Percentiles rank a stretch among this genome's conserved stretches.
These are phyloP conservation scores for Taenioides sp. DNA, from an alignment of 2,797 vertebrate genomes.

Conservation along the genomic window DNA sequence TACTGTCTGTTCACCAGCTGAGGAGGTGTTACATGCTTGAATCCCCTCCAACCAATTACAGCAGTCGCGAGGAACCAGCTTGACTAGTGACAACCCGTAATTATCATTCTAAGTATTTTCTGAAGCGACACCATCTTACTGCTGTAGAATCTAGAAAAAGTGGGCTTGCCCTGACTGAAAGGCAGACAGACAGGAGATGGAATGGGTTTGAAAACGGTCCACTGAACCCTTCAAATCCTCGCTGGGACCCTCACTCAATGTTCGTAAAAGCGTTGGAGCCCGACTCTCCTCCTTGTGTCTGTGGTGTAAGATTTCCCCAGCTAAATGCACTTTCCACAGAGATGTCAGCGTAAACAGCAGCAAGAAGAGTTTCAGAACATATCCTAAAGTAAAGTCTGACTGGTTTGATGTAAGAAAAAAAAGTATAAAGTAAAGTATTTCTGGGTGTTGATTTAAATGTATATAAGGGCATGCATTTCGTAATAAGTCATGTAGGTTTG, in stretches of 20 bases:
- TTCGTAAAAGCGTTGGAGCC: constrained; percentile 21
- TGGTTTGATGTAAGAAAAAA: neutral
- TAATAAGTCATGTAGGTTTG: no score
- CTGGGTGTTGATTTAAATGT: neutral
- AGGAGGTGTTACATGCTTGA: constrained; percentile 47
- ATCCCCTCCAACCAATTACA: constrained; percentile 69
- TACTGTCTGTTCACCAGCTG: constrained; percentile 34
- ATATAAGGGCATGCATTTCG: neutral
- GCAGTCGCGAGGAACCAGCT: constrained; percentile 56
- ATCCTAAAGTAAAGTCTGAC: neutral
- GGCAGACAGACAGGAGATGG: constrained; percentile 28
- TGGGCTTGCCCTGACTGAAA: constrained; percentile 44
- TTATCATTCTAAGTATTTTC: constrained; percentile 69
- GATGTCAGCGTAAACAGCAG: constrained; percentile 1
- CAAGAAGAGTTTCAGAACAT: neutral
- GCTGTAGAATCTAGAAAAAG: constrained; percentile 56
- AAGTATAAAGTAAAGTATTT: neutral
- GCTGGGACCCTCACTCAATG: constrained; percentile 15
- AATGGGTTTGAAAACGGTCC: constrained; percentile 32
- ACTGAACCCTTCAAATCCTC: constrained; percentile 15
- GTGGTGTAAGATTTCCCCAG: constrained; percentile 22
- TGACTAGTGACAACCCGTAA: constrained; percentile 68
- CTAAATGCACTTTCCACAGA: constrained; percentile 22
- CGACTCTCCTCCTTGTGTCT: constrained; percentile 8
- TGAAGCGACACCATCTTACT: constrained; percentile 60